Evolutionary conservation across 64 coral and sea anemone genomes (phyloP), one percentile per base, ranked within the genome.

Genomic region (Cladopsammia gracilis): DNA sequence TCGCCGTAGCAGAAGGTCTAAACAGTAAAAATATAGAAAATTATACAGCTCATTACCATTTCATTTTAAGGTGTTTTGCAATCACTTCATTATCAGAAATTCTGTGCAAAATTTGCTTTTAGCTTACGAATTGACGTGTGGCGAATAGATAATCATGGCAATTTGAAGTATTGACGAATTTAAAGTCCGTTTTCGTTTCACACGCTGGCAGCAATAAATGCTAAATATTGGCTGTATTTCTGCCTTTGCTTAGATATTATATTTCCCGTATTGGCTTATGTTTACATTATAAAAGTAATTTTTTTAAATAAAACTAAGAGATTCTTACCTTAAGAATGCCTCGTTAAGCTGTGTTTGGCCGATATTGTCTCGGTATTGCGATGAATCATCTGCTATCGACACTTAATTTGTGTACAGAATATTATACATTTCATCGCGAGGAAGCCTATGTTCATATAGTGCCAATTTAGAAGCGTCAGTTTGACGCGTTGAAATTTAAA

Each of bases 71-170:
- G 43, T 22, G 57, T 64, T 64, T 48, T 79, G 6, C 10, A 79
- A 10, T 66, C 79, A 77, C 19, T 77, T 83, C 58, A 81, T 81
- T 48, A 83, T 47, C 79, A 62, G 59, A 9, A 3, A 62, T 60
- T 81, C 25, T 43, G 58, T 83, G 58, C 12, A 47, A 83, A 83
- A 83, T 83, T 83, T 83, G 18, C 79, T 64, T 48, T 48, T 46
- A 83, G 79, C 10, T 83, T 19, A 83, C 34, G 60, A 65, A 65
- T 83, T 83, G 46, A n/a, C 18, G 42, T 13, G 50, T 7, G 12
- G 14, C 25, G 42, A 83, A 60, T 80, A 9, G 49, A 14, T 53
- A 34, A 34, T 34, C 34, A 34, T 34, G 34, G 34, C 34, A 60
- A 80, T 80, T 60, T 26, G 22, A 14, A 61, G 24, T 25, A 64